phyloP scores from a whole-genome alignment of 2,113 vertebrate genomes.

The Nannospalax galili region DNA sequence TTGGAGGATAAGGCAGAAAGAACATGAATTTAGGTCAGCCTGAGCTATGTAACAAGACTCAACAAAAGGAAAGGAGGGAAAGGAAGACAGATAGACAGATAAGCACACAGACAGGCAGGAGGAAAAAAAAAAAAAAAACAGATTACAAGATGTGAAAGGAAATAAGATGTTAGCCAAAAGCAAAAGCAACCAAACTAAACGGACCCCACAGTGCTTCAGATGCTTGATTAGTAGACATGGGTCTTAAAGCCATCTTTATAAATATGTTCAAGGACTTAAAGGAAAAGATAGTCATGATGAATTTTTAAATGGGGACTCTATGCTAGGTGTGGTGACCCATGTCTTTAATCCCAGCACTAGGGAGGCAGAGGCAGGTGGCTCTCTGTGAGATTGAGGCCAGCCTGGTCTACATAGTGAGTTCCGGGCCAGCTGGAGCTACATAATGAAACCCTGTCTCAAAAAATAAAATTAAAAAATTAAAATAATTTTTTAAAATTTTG shows the following conservation, averaged over 20 bases:
- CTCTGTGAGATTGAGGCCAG: no score
- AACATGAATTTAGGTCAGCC: not conserved
- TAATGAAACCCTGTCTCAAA: no score
- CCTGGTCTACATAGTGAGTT: no score
- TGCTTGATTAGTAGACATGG: not conserved
- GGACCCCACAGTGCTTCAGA: not conserved
- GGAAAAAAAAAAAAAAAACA: not conserved
- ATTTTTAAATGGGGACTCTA: not conserved
- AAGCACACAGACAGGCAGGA: no score
- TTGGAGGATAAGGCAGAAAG: not conserved
- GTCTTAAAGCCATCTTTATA: not conserved
- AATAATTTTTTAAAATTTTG: no score
- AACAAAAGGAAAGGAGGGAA: not conserved
- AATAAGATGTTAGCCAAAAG: not conserved
- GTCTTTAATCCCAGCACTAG: no score
- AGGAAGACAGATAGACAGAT: no score
- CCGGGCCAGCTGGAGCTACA: no score
- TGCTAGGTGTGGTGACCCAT: no score
- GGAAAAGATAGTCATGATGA: conserved; percentile 13
- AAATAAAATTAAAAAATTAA: no score
- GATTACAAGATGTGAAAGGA: not conserved
- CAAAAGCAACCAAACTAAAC: conserved; percentile 8
- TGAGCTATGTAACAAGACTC: not conserved
- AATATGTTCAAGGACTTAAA: conserved; percentile 46
- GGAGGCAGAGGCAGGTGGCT: no score